Evolutionary conservation across 2,113 vertebrate species (phyloP), one percentile per base, ranked within the genome.

Genomic region (Vanacampus margaritifer): DNA sequence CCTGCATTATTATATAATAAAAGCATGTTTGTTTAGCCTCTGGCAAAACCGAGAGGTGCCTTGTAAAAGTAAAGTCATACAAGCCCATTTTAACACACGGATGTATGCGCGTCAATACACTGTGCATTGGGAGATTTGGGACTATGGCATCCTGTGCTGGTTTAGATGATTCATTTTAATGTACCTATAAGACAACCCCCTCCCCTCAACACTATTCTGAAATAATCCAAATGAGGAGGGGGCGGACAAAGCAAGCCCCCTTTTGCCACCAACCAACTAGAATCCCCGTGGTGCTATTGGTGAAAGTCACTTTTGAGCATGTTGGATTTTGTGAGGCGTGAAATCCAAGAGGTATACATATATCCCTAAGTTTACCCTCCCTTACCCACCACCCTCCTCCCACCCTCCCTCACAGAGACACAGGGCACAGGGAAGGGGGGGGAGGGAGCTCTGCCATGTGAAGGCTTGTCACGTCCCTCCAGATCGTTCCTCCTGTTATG

Each of bases 401-500:
- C 90, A 79, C 89, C 90, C 89, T 89, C 90, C 90, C 89, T 83
- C 76, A 84, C 82, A 89, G 79, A 91, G 80, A 89, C 79, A 88
- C 81, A n/a, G 63, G 63, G 64, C 46, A 89, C 82, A 84, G 78
- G 88, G 88, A 89, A 63, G 81, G 68, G 46, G 85, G 79, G 81
- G 69, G 78, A 71, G 73, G 75, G 74, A 78, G 79, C 35, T 89
- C 86, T 64, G 65, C 76, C 73, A 82, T 75, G 75, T 76, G 72
- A 71, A 86, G 73, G 75, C 84, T 81, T 78, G 76, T 85, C 83
- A 81, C 71, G 28, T 87, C 87, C 83, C 84, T 91, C 91, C 90
- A 78, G 79, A 77, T 79, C 70, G 89, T 91, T 88, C 90, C 91
- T 91, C 91, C 92, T 87, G 88, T 32, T 50, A 35, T 23, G 66